Evolutionary conservation across 2,888 invertebrate species (phyloP).

Genomic region (Leptopilina myrica): DNA sequence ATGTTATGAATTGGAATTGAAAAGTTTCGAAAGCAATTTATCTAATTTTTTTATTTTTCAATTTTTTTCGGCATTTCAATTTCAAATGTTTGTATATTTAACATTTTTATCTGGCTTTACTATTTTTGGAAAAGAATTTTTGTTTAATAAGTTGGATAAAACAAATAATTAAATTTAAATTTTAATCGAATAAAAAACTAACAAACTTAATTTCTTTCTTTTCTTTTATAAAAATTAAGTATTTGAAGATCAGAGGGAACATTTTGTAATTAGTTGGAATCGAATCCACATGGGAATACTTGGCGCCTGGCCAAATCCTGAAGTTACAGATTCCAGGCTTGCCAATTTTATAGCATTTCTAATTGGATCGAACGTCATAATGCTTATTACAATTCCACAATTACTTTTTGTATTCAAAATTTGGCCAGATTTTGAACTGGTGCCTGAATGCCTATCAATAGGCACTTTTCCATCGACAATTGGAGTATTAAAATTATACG

Average conservation of each 20-base stretch:
- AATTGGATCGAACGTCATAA: slow-evolving; percentile 41
- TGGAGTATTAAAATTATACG: slow-evolving; percentile 44
- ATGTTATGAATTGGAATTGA: too few species aligned
- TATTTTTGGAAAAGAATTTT: too few species aligned
- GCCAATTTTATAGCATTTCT: slow-evolving; percentile 10
- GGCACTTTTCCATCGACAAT: slow-evolving; percentile 43
- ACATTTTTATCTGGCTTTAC: too few species aligned
- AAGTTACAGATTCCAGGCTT: not conserved
- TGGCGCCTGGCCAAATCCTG: slow-evolving; percentile 60
- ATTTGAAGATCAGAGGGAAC: not conserved
- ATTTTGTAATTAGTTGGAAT: slow-evolving; percentile 58
- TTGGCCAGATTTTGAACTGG: slow-evolving; percentile 49
- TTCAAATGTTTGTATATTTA: too few species aligned
- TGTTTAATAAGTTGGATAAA: too few species aligned
- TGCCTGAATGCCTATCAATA: slow-evolving; percentile 46
- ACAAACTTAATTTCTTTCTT: too few species aligned
- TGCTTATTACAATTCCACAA: slow-evolving; percentile 49
- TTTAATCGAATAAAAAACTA: too few species aligned
- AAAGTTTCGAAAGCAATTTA: too few species aligned
- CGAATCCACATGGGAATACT: slow-evolving; percentile 54
- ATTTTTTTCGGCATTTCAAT: too few species aligned
- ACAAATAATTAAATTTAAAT: too few species aligned
- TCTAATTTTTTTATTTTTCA: too few species aligned
- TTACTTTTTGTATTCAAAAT: slow-evolving; percentile 26
- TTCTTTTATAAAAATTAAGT: too few species aligned